Evolutionary conservation across 2,888 invertebrate species (phyloP).

Genomic region (Hyppa rectilinea): DNA sequence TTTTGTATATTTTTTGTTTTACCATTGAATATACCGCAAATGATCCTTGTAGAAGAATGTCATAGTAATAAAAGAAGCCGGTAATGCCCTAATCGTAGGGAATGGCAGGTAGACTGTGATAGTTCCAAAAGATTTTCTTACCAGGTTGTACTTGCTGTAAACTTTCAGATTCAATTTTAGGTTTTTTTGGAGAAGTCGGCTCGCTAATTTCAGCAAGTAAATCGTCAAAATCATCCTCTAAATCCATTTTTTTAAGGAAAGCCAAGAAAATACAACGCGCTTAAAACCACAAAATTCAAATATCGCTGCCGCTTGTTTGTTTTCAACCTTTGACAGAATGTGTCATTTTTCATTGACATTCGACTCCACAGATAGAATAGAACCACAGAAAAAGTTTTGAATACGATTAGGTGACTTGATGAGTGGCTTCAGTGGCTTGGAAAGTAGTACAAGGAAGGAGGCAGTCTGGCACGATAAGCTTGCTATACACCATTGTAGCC

Average conservation of each 20-base stretch:
- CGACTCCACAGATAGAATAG: no score
- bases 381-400: no score
- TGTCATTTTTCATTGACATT: no score
- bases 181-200: slow-evolving; percentile 84
- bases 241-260: slow-evolving; percentile 75
- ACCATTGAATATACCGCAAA: not conserved
- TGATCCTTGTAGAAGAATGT: not conserved
- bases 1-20: not conserved
- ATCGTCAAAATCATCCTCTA: slow-evolving; percentile 87
- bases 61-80: not conserved
- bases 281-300: slow-evolving; percentile 24
- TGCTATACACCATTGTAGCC: no score
- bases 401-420: no score
- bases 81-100: not conserved
- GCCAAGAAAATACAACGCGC: not conserved
- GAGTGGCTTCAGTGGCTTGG: no score
- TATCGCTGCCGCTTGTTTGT: slow-evolving; percentile 10
- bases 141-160: slow-evolving; percentile 72
- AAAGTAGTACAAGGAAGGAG: no score
- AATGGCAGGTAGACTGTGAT: not conserved
- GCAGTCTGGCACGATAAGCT: no score
- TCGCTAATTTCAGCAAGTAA: slow-evolving; percentile 85
- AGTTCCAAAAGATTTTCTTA: slow-evolving; percentile 53
- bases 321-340: slow-evolving; percentile 22
- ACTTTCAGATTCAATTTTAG: slow-evolving; percentile 72